Evolutionary conservation across 2,113 vertebrate genomes (phyloP).

Genomic region (Hucho hucho): DNA sequence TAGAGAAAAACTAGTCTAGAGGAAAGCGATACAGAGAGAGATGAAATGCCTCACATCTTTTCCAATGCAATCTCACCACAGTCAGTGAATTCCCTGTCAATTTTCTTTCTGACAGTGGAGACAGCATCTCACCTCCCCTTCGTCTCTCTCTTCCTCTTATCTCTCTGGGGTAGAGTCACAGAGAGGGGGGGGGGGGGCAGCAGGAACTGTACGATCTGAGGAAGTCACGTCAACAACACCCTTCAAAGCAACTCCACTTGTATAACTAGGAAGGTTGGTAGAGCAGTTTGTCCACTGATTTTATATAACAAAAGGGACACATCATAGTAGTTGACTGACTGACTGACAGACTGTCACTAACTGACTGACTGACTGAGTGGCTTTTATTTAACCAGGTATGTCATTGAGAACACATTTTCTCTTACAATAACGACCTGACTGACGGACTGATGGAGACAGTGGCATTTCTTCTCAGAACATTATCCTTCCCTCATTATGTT

Average conservation of each 20-base stretch:
- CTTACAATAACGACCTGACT: background rate
- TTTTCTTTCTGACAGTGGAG: conserved; percentile 32
- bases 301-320: conserved; percentile 28
- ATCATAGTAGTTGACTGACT: conserved; percentile 37
- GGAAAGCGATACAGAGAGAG: background rate
- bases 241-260: conserved; percentile 18
- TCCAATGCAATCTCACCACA: conserved; percentile 57
- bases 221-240: conserved; percentile 20
- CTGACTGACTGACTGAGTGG: background rate
- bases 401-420: background rate
- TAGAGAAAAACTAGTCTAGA: background rate
- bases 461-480: background rate
- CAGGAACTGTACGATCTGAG: conserved; percentile 3
- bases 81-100: conserved; percentile 44
- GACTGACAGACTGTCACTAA: background rate
- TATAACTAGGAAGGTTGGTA: background rate
- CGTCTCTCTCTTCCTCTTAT: conserved; percentile 25
- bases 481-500: too few relatives aligned
- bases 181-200: background rate
- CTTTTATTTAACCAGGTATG: background rate
- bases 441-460: background rate
- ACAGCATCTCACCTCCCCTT: conserved; percentile 34
- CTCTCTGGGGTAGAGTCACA: background rate
- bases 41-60: conserved; percentile 43
- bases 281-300: conserved; percentile 2